Evolutionary conservation across 2,888 invertebrate species (phyloP).

Genomic region (Kryphioiulus occultus): DNA sequence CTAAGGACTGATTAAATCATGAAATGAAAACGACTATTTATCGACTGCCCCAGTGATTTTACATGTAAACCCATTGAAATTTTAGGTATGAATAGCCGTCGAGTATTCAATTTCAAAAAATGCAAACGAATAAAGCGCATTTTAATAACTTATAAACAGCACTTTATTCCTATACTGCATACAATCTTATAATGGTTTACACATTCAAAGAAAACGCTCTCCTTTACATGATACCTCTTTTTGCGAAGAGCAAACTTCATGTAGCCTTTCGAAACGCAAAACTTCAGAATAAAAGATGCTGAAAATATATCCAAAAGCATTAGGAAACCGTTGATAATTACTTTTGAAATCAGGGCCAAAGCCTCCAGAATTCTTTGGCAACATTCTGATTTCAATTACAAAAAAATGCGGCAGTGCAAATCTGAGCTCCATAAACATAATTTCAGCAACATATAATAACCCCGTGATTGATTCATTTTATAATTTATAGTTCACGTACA

Average conservation of each 20-base stretch:
- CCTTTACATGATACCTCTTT: background rate
- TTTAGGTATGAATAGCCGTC: too few relatives aligned
- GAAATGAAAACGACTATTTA: too few relatives aligned
- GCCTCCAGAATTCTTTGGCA: background rate
- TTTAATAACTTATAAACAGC: background rate
- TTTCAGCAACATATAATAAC: slow-evolving; percentile 1
- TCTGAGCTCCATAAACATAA: background rate
- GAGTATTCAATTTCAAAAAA: too few relatives aligned
- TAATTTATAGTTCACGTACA: slow-evolving; percentile 35
- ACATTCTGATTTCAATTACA: slow-evolving; percentile 11
- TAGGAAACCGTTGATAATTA: background rate
- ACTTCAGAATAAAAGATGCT: background rate
- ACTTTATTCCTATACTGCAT: background rate
- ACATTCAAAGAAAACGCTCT: background rate
- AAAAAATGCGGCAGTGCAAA: background rate
- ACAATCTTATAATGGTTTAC: background rate
- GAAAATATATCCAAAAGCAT: background rate
- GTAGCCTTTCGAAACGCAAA: background rate
- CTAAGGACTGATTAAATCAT: too few relatives aligned
- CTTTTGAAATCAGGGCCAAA: background rate
- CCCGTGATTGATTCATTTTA: slow-evolving; percentile 4
- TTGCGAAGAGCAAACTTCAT: background rate
- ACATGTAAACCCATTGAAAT: too few relatives aligned
- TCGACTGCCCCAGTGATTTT: too few relatives aligned
- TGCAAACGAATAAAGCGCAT: too few relatives aligned